phyloP scores from a whole-genome alignment of 1,140 invertebrate species.

The Pygmarrhopalites habei region DNA sequence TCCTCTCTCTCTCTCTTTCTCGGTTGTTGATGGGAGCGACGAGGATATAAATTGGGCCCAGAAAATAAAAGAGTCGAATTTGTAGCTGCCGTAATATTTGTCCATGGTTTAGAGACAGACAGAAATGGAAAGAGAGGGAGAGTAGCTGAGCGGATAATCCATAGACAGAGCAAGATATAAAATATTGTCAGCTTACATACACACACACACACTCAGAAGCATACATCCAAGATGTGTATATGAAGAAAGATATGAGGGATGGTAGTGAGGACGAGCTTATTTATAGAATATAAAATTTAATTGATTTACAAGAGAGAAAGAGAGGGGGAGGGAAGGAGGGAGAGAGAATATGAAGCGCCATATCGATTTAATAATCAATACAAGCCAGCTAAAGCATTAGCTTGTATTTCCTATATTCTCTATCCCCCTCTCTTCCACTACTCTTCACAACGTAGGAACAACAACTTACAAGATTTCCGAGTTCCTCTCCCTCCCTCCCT shows the following conservation, averaged over 20 bases:
- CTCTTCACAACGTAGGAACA: not conserved
- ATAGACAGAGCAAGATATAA: not conserved
- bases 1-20: no score
- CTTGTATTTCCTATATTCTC: no score
- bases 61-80: no score
- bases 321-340: no score
- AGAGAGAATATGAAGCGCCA: not conserved
- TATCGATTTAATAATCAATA: not conserved
- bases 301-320: not conserved
- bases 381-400: not conserved
- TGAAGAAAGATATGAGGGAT: not conserved
- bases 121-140: no score
- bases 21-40: no score
- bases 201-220: not conserved
- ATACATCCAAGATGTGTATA: not conserved
- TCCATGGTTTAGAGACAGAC: no score
- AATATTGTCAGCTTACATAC: not conserved
- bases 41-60: no score
- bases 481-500: not conserved
- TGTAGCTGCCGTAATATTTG: no score
- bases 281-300: not conserved
- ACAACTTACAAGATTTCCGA: not conserved
- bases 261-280: not conserved
- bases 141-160: no score
- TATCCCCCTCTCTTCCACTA: not conserved